Conservation (phyloP, 1,140 invertebrate species). For the Aplysia californica region DNA sequence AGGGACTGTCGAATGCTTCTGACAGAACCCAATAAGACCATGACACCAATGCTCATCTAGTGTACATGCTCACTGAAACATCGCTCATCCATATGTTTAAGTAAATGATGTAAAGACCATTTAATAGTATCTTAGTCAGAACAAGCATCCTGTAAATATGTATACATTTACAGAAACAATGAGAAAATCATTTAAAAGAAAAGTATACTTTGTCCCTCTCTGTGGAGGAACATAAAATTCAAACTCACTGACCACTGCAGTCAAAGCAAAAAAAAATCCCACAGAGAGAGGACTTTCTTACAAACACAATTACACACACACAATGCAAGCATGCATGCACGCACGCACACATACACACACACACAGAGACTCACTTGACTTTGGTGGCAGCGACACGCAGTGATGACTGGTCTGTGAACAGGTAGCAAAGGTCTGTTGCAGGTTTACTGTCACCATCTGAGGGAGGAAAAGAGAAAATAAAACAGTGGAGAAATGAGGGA, state of each 20-base stretch:
- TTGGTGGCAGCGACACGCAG: constrained; percentile 16
- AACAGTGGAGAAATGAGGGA: neutral
- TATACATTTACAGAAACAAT: no score
- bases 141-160: no score
- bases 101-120: no score
- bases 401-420: constrained; percentile 5
- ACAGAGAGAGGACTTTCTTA: neutral
- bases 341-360: neutral
- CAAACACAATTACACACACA: neutral
- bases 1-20: no score
- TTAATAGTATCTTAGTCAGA: no score
- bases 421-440: constrained; percentile 8
- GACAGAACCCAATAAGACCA: no score
- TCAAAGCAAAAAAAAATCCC: neutral
- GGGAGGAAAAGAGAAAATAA: neutral
- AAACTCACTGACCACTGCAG: no score
- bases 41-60: no score
- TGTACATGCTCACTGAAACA: no score
- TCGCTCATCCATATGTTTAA: no score
- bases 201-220: neutral
- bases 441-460: constrained; percentile 12
- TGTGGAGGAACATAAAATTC: neutral
- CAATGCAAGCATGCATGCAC: neutral
- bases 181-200: no score
- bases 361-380: constrained; percentile 19